Base-by-base conservation (phyloP, 2,888 invertebrate genomes). In the Trisateles emortualis region DNA sequence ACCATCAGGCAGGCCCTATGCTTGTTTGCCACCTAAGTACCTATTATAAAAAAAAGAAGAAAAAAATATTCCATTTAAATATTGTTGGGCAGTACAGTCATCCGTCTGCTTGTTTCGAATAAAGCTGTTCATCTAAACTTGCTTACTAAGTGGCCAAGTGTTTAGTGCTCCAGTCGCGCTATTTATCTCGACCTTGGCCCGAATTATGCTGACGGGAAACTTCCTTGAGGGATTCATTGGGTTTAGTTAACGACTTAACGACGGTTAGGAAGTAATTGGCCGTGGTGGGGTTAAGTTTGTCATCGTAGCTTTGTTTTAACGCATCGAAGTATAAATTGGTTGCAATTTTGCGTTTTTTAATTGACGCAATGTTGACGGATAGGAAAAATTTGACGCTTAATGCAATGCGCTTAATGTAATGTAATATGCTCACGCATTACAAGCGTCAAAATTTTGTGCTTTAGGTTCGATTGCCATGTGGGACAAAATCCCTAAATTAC, bases 221-320 rank as follows among this genome's bases (percentile, higher is more conserved):
- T 65, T 70, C 53, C 64, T 67, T 74, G 49, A 48, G 68, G 66
- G 68, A 72, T 72, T 64, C 66, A 72, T 77, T 73, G 64, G 64
- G 52, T 36, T 61, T 56, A 69, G 66, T 75, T 77, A 75, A 76
- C 75, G 71, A 63, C 68, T 61, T 62, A 56, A 66, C 40, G 54
- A 66, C 40, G 54, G 59, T 54, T 70, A 54, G 59, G 59, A 56
- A 64, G 67, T 69, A 76, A 76, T 75, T 73, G 67, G 41, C 48
- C 45, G 45, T 43, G 48, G 59, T 45, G 33, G 47, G 47, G 44
- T 46, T 50, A 16, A 29, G 45, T 52, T 51, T 60, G 46, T 52
- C 49, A 44, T 41, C 45, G 40, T 47, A 38, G 43, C 40, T 50
- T 45, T 45, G 17, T 26, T 14, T 3, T 9, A 26, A 13, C 17